Evolutionary conservation across 1,140 invertebrate species (phyloP).

Genomic region (Liolophura sinensis): DNA sequence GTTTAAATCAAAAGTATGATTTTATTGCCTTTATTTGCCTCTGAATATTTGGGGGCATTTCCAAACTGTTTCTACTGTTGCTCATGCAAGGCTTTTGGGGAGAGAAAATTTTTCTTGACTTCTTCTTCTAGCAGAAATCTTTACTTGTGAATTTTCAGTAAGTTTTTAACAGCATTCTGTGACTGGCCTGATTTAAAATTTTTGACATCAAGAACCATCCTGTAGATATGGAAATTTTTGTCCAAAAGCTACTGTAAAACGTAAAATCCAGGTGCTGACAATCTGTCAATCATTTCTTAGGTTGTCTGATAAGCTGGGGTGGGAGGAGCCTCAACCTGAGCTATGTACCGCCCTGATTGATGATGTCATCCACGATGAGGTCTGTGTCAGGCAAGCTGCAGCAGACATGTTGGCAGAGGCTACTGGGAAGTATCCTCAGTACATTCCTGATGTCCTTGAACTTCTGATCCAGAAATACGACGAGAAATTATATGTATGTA

Average conservation of each 20-base stretch:
- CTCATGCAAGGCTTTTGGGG: no score
- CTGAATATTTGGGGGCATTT: no score
- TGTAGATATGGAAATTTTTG: not conserved
- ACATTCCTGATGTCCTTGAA: conserved; percentile 66
- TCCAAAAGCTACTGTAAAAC: not conserved
- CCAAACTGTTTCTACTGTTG: no score
- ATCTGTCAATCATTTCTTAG: conserved; percentile 24
- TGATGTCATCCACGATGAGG: conserved; percentile 79
- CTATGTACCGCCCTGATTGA: conserved; percentile 65
- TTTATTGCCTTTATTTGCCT: no score
- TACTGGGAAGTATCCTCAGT: conserved; percentile 63
- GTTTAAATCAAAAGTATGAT: no score
- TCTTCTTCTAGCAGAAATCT: no score
- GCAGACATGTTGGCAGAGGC: conserved; percentile 75
- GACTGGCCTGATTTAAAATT: not conserved
- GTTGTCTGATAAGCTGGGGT: conserved; percentile 69
- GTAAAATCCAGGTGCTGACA: not conserved
- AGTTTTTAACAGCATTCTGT: conserved; percentile 3
- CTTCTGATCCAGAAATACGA: conserved; percentile 76
- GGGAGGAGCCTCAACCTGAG: conserved; percentile 64
- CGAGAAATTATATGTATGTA: conserved; percentile 70
- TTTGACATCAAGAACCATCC: not conserved
- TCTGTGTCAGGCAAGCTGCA: conserved; percentile 77
- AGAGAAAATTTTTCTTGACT: no score
- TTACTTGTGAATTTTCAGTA: no score